A percentile compares a stretch with the other conserved stretches of the same genome.
Evolutionary conservation across 2,888 invertebrate genomes (phyloP).

Genomic region (Volucella bombylans): DNA sequence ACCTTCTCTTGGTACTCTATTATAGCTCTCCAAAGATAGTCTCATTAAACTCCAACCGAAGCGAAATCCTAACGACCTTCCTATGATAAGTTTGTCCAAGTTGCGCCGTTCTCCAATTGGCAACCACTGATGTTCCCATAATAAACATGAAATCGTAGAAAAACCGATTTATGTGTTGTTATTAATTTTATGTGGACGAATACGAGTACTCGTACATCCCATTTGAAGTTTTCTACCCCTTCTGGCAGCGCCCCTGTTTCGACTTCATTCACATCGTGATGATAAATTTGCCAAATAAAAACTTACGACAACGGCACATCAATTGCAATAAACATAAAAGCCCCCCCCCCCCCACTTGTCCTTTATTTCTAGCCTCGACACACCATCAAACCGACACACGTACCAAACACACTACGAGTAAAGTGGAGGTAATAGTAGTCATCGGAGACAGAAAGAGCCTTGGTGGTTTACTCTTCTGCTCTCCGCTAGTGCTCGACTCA

Average conservation of each 20-base stretch:
- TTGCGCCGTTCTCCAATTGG: conserved; percentile 19
- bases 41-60: too few relatives aligned
- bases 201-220: conserved; percentile 46
- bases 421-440: conserved; percentile 8
- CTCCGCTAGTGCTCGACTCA: neutral
- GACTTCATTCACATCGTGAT: conserved; percentile 60
- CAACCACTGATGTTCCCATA: conserved; percentile 53
- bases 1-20: too few relatives aligned
- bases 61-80: too few relatives aligned
- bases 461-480: too few relatives aligned
- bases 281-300: conserved; percentile 73
- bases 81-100: neutral
- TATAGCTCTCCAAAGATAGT: too few relatives aligned
- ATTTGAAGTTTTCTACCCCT: conserved; percentile 59
- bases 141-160: conserved; percentile 65
- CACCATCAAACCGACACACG: neutral
- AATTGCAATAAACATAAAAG: conserved; percentile 74
- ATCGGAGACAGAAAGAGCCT: conserved; percentile 32
- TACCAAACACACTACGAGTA: conserved; percentile 7
- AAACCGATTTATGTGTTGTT: conserved; percentile 71
- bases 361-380: neutral
- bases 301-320: conserved; percentile 73
- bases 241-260: neutral
- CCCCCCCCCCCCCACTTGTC: conserved; percentile 17
- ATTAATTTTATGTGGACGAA: conserved; percentile 65